Evolutionary conservation across 2,797 vertebrate genomes (phyloP).

Genomic region (Protonibea diacanthus): DNA sequence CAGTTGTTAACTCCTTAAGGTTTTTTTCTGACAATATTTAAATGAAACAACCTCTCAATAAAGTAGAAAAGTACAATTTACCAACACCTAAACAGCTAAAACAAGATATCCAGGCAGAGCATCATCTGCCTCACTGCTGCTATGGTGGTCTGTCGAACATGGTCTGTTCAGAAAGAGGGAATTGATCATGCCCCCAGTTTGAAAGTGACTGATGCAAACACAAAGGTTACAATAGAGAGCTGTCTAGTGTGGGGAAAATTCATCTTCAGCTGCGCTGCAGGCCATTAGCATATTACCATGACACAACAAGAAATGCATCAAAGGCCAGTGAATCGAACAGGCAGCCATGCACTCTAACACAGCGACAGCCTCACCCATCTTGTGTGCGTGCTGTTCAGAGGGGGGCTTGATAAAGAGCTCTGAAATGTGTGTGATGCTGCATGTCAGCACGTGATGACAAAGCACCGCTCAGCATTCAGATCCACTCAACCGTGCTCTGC

Average conservation of each 20-base stretch:
- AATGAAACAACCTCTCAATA: neutral
- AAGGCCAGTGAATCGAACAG: slow-evolving; percentile 60
- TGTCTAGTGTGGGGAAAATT: slow-evolving; percentile 52
- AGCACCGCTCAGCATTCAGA: slow-evolving; percentile 75
- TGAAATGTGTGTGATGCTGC: slow-evolving; percentile 77
- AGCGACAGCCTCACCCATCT: slow-evolving; percentile 55
- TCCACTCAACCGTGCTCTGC: slow-evolving; percentile 66
- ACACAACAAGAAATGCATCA: slow-evolving; percentile 66
- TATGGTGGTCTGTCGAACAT: slow-evolving; percentile 55
- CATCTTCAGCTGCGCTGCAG: slow-evolving; percentile 62
- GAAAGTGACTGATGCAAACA: slow-evolving; percentile 64
- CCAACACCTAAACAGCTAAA: neutral
- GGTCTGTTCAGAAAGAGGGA: slow-evolving; percentile 30
- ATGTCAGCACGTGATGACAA: slow-evolving; percentile 80
- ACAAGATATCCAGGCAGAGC: neutral
- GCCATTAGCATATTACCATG: slow-evolving; percentile 66
- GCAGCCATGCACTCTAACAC: slow-evolving; percentile 32
- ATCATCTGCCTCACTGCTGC: slow-evolving; percentile 32
- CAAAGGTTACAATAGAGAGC: slow-evolving; percentile 62
- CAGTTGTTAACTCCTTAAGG: slow-evolving; percentile 34
- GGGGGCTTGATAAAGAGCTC: slow-evolving; percentile 72
- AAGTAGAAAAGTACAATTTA: neutral
- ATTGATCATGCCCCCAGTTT: slow-evolving; percentile 53
- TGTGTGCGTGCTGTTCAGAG: slow-evolving; percentile 51
- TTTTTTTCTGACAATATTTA: neutral